Evolutionary conservation across 1,140 invertebrate genomes (phyloP).

Genomic region (Drosophila grimshawi): DNA sequence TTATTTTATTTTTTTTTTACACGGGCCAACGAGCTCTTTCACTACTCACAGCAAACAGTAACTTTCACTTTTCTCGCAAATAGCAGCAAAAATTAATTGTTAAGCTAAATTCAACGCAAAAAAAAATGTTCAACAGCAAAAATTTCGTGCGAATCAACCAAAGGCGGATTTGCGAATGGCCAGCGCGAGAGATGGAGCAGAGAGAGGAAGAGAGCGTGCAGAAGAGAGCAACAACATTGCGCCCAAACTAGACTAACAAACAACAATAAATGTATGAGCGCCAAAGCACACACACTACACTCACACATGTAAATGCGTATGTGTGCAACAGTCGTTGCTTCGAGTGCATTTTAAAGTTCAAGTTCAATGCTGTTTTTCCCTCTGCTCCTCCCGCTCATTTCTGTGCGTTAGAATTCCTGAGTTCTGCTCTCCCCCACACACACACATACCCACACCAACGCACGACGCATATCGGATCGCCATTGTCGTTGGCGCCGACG

Average conservation of each 20-base stretch:
- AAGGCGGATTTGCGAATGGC: constrained; percentile 52
- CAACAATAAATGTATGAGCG: constrained; percentile 36
- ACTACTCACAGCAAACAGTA: constrained; percentile 54
- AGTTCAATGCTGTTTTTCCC: constrained; percentile 68
- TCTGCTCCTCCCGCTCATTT: constrained; percentile 38
- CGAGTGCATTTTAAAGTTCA: constrained; percentile 77
- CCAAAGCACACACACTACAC: constrained; percentile 13
- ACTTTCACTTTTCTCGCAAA: constrained; percentile 76
- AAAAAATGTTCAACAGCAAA: constrained; percentile 33
- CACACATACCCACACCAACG: constrained; percentile 34
- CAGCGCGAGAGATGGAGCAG: neutral
- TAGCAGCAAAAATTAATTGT: constrained; percentile 62
- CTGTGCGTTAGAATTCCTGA: constrained; percentile 62
- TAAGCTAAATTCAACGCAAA: constrained; percentile 50
- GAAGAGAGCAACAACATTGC: constrained; percentile 39
- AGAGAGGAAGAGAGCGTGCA: neutral
- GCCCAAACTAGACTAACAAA: constrained; percentile 50
- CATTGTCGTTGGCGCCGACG: constrained; percentile 28
- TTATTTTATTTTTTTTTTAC: constrained; percentile 51
- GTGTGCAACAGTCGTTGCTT: constrained; percentile 23
- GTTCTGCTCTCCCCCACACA: constrained; percentile 33
- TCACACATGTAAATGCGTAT: constrained; percentile 14
- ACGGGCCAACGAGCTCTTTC: constrained; percentile 56
- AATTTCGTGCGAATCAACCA: constrained; percentile 44
- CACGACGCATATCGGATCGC: constrained; percentile 51